phyloP scores from a whole-genome alignment of 2,113 vertebrate genomes.

The Cervus canadensis region DNA sequence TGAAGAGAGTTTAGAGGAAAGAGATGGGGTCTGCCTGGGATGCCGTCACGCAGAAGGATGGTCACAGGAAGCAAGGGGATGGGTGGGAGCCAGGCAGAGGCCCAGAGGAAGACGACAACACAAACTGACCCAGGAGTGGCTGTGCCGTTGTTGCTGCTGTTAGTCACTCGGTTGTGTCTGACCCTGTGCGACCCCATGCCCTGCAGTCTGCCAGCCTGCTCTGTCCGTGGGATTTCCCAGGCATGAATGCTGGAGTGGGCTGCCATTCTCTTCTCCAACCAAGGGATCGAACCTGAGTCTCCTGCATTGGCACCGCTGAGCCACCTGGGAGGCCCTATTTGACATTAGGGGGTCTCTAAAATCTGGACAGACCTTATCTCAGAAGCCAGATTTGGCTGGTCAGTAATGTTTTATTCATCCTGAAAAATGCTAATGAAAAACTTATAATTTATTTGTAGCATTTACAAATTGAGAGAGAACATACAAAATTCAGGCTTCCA shows the following conservation, averaged over 20 bases:
- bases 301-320: neutral
- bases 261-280: neutral
- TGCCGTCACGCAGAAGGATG: neutral
- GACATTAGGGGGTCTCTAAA: too few species aligned
- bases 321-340: neutral
- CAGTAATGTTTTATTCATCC: neutral
- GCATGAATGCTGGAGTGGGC: neutral
- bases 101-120: too few species aligned
- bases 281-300: neutral
- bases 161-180: fast-evolving
- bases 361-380: neutral
- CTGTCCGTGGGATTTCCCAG: neutral
- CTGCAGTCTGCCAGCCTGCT: neutral
- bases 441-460: neutral
- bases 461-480: neutral
- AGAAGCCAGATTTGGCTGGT: neutral
- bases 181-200: fast-evolving
- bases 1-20: neutral
- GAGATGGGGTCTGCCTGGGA: fast-evolving
- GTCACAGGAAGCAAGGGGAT: fast-evolving
- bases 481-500: neutral
- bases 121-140: too few species aligned
- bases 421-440: neutral
- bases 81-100: neutral
- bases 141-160: fast-evolving